Evolutionary conservation across 2,888 invertebrate species (phyloP).

Genomic region (Lycophotia porphyrea): DNA sequence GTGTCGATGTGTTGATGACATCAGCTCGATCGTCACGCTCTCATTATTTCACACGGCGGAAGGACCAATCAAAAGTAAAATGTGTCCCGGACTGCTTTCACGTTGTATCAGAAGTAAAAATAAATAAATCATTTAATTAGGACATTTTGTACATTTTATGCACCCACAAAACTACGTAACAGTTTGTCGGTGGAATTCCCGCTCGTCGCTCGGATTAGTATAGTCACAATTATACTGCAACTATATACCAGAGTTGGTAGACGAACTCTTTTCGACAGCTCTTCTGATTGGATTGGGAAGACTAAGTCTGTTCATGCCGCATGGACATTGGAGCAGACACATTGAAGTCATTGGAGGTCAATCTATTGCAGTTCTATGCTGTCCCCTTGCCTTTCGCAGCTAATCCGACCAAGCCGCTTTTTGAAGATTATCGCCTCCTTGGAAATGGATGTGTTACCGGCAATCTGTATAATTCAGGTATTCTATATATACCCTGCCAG

Average conservation of each 20-base stretch:
- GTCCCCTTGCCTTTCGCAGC: not conserved
- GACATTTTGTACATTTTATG: no score
- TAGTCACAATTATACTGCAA: no score
- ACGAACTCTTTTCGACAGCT: not conserved
- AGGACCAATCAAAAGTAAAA: conserved; percentile 29
- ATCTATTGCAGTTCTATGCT: not conserved
- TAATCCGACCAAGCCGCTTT: not conserved
- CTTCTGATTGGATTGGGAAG: not conserved
- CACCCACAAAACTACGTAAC: no score
- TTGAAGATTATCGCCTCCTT: not conserved
- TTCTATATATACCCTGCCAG: no score
- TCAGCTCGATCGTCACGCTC: conserved; percentile 69
- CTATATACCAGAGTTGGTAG: not conserved
- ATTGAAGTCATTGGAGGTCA: not conserved
- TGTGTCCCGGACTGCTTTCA: not conserved
- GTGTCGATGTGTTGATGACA: conserved; percentile 65
- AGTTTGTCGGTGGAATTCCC: no score
- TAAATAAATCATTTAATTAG: no score
- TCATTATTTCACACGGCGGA: conserved; percentile 71
- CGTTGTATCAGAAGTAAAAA: no score
- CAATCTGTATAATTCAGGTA: no score
- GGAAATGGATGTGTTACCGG: no score
- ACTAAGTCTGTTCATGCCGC: no score
- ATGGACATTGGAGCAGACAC: no score
- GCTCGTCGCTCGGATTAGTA: no score